Percentiles rank a stretch among this genome's conserved stretches.
phyloP scores from a whole-genome alignment of 2,113 vertebrate species.

The Nymphicus hollandicus region DNA sequence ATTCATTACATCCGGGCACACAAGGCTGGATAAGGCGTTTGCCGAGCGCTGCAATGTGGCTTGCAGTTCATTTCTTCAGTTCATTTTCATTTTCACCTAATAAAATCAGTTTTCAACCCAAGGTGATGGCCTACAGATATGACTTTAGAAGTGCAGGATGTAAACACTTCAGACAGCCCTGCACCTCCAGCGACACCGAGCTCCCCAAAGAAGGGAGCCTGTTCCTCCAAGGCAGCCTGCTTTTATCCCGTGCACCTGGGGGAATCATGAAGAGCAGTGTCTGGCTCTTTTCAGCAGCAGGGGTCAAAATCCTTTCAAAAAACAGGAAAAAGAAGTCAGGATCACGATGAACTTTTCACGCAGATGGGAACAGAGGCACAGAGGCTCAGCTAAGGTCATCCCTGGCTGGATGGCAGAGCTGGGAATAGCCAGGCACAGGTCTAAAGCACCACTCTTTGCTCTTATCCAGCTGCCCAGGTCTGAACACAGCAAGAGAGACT shows the following conservation, averaged over 20 bases:
- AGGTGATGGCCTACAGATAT: conserved; percentile 61
- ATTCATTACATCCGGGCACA: conserved; percentile 34
- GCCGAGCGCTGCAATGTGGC: conserved; percentile 8
- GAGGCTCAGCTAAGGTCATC: background rate
- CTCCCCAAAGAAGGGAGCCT: conserved; percentile 10
- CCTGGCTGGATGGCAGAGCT: background rate
- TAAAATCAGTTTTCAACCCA: conserved; percentile 67
- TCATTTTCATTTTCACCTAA: conserved; percentile 66
- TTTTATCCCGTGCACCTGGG: conserved; percentile 23
- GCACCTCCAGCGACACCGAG: background rate
- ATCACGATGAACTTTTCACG: background rate
- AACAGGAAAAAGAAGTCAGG: background rate
- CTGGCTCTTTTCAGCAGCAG: conserved; percentile 66
- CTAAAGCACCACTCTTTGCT: background rate
- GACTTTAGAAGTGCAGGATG: conserved; percentile 45
- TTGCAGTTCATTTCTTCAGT: conserved; percentile 60
- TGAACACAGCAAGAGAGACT: background rate
- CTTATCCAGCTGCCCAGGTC: background rate
- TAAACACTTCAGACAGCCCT: conserved; percentile 42
- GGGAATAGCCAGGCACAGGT: background rate
- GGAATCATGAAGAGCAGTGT: background rate
- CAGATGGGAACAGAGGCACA: background rate
- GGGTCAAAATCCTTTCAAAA: conserved; percentile 6
- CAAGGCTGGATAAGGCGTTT: conserved; percentile 1
- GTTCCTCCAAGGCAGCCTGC: conserved; percentile 9